phyloP scores from a whole-genome alignment of 2,888 invertebrate species.

The Agonopterix arenella region DNA sequence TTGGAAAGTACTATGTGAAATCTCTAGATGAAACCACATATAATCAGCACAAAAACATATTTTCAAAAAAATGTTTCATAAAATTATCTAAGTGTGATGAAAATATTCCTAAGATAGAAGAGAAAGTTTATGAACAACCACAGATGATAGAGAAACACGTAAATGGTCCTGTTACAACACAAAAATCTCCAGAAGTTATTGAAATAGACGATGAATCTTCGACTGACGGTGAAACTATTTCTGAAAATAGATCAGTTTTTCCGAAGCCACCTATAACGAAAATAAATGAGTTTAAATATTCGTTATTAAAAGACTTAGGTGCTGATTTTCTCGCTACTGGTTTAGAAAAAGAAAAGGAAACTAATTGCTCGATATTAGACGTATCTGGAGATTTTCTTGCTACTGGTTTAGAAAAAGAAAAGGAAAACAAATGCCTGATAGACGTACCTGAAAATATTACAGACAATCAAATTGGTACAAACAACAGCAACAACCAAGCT shows the following conservation, averaged over 20 bases:
- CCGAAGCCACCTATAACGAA: constrained; percentile 12
- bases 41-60: constrained; percentile 39
- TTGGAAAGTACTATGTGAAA: constrained; percentile 38
- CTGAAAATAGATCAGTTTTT: neutral
- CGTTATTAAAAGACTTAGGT: constrained; percentile 35
- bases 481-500: neutral
- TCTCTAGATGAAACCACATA: constrained; percentile 23
- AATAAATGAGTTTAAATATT: constrained; percentile 29
- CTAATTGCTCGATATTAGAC: no score
- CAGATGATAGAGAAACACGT: neutral
- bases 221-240: constrained; percentile 24
- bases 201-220: constrained; percentile 51
- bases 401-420: no score
- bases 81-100: constrained; percentile 19
- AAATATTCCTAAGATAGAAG: neutral
- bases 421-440: neutral
- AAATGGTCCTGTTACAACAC: constrained; percentile 11
- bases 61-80: constrained; percentile 42
- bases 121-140: neutral
- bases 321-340: constrained; percentile 7
- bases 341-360: no score
- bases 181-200: constrained; percentile 22
- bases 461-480: neutral
- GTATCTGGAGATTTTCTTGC: neutral
- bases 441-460: neutral